A percentile compares a stretch with the other conserved stretches of the same genome.
These are phyloP conservation scores for Isotomurus palustris DNA, from an alignment of 2,888 invertebrate genomes.

Conservation along the genomic window DNA sequence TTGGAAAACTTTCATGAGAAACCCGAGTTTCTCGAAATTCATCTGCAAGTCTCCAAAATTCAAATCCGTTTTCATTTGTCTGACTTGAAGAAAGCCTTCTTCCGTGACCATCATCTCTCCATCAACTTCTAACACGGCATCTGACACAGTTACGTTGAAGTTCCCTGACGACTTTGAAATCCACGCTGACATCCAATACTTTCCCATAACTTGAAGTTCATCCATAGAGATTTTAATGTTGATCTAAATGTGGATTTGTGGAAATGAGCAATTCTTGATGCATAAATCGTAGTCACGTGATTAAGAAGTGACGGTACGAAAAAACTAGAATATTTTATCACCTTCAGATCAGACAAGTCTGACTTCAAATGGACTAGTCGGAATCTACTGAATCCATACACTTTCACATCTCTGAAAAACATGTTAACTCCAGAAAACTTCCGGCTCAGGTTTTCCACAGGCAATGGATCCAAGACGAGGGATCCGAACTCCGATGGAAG, in stretches of 20 bases:
- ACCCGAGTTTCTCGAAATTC: constrained; percentile 75
- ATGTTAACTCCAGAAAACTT: constrained; percentile 65
- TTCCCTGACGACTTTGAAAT: constrained; percentile 64
- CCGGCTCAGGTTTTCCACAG: constrained; percentile 68
- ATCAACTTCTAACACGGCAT: constrained; percentile 68
- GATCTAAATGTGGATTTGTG: constrained; percentile 55
- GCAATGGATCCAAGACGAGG: constrained; percentile 72
- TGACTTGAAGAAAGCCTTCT: constrained; percentile 69
- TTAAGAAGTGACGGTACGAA: too few species aligned
- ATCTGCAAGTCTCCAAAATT: constrained; percentile 68
- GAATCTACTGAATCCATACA: constrained; percentile 62
- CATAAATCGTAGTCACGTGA: background rate
- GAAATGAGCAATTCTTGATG: constrained; percentile 58
- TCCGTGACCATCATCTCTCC: constrained; percentile 47
- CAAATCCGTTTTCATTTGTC: constrained; percentile 67
- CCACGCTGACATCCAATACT: constrained; percentile 69
- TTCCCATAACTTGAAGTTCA: constrained; percentile 53
- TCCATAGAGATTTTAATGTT: constrained; percentile 8
- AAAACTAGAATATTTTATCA: constrained; percentile 47
- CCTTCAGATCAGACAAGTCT: constrained; percentile 71
- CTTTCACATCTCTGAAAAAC: constrained; percentile 58
- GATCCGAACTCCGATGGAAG: constrained; percentile 61
- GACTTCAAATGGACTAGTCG: constrained; percentile 65
- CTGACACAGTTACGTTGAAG: constrained; percentile 68
- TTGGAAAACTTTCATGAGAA: constrained; percentile 62